These are phyloP conservation scores for Molanna angustata DNA, from an alignment of 2,888 invertebrate genomes.

Conservation along the genomic window DNA sequence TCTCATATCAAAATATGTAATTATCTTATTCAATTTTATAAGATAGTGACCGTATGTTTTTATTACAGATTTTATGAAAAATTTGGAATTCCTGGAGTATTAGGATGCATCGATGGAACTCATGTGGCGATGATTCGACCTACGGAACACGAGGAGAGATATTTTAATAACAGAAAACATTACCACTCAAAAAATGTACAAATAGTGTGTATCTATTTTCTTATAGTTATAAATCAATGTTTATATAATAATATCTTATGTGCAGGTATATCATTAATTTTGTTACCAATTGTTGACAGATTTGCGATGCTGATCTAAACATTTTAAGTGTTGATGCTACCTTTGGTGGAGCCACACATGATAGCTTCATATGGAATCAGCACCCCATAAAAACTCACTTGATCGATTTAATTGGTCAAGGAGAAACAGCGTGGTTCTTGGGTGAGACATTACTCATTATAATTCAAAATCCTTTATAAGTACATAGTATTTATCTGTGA, in stretches of 20 bases:
- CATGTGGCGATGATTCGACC: neutral
- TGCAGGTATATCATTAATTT: too few species aligned
- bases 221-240: neutral
- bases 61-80: neutral
- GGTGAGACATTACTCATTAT: conserved; percentile 1
- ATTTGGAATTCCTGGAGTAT: neutral
- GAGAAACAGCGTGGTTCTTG: neutral
- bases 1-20: neutral
- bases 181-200: neutral
- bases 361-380: conserved; percentile 5
- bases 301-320: neutral
- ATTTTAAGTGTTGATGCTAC: neutral
- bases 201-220: neutral
- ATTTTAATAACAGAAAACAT: neutral
- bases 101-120: neutral
- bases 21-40: neutral
- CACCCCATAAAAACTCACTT: conserved; percentile 1
- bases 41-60: neutral
- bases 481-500: neutral
- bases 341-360: conserved; percentile 4
- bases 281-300: neutral
- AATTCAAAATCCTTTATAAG: neutral
- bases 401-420: conserved; percentile 1
- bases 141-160: neutral
- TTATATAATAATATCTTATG: conserved; percentile 3